phyloP scores from a whole-genome alignment of 2,888 invertebrate genomes.

The Tetanocera ferruginea region DNA sequence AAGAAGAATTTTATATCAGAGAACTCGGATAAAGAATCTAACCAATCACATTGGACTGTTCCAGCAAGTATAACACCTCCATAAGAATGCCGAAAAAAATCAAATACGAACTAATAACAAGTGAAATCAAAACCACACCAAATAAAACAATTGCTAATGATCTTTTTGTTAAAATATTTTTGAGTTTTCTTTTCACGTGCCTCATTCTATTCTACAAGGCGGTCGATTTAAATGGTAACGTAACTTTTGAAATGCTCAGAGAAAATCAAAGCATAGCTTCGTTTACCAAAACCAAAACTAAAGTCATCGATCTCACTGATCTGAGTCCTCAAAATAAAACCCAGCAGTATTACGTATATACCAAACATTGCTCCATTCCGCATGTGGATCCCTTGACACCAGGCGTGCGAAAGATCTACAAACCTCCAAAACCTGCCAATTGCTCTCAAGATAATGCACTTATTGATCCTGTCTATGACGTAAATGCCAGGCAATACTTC shows the following conservation, averaged over 20 bases:
- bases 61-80: too few relatives aligned
- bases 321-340: background rate
- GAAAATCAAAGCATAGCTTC: background rate
- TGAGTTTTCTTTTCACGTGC: background rate
- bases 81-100: background rate
- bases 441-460: conserved; percentile 69
- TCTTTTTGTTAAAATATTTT: background rate
- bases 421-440: conserved; percentile 70
- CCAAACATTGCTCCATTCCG: conserved; percentile 75
- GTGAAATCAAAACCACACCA: background rate
- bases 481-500: conserved; percentile 49
- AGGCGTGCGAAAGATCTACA: conserved; percentile 71
- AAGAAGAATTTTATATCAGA: too few relatives aligned
- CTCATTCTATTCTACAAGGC: conserved; percentile 2
- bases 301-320: background rate
- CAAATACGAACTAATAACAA: background rate
- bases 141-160: too few relatives aligned
- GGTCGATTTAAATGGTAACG: background rate
- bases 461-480: conserved; percentile 56
- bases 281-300: too few relatives aligned
- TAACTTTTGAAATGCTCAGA: background rate
- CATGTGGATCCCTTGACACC: conserved; percentile 73
- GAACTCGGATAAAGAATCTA: too few relatives aligned
- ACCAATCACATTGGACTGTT: too few relatives aligned
- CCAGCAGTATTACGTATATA: conserved; percentile 67